phyloP scores from a whole-genome alignment of 2,888 invertebrate species.

The Actias luna region DNA sequence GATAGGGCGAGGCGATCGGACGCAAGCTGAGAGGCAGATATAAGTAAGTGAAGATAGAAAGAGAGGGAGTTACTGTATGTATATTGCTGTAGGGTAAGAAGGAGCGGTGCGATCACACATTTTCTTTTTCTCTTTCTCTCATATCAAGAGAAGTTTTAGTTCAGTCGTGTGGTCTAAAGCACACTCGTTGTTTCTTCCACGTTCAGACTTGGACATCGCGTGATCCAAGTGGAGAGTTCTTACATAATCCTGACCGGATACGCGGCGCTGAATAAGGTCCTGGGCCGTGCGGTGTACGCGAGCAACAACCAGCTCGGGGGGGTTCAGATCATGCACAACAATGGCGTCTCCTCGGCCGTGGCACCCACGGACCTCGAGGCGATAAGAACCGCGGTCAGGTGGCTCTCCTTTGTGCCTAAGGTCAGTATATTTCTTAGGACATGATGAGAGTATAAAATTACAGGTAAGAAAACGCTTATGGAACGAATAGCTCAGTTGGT shows the following conservation, averaged over 20 bases:
- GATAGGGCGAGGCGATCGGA: no score
- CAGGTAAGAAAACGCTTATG: no score
- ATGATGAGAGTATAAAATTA: neutral
- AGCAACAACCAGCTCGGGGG: constrained; percentile 99
- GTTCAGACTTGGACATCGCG: constrained; percentile 71
- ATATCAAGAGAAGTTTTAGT: no score
- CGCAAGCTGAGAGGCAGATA: no score
- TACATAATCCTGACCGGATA: constrained; percentile 99
- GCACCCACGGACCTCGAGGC: constrained; percentile 96
- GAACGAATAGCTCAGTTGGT: no score
- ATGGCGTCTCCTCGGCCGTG: constrained; percentile 97
- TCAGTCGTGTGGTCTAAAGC: no score
- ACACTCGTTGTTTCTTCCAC: no score
- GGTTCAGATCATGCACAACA: constrained; percentile 99
- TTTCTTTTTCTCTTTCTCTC: no score
- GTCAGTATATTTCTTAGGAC: constrained; percentile 48
- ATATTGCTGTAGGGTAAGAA: no score
- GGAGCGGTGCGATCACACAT: no score
- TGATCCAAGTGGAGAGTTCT: constrained; percentile 94
- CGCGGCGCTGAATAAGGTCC: constrained; percentile 96
- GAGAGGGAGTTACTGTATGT: no score
- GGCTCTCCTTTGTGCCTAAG: constrained; percentile 97
- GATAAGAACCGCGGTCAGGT: constrained; percentile 91
- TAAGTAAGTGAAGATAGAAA: no score
- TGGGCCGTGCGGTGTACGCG: constrained; percentile 99